A percentile compares a stretch with the other conserved stretches of the same genome.
These are phyloP conservation scores for Lepidurus couesii DNA, from an alignment of 1,140 invertebrate species.

Conservation along the genomic window DNA sequence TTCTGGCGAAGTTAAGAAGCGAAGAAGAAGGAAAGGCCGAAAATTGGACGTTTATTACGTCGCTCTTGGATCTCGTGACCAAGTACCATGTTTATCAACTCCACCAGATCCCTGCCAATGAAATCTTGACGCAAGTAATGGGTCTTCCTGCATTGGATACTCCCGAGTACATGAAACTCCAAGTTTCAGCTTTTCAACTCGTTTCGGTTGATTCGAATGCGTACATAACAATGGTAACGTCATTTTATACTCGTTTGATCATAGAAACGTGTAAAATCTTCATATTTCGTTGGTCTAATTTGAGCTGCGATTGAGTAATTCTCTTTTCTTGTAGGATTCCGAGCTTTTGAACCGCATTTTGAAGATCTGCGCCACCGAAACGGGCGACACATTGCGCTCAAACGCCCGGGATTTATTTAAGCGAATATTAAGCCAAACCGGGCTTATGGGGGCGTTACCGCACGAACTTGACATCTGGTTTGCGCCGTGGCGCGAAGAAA, in stretches of 20 bases:
- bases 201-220: background rate
- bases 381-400: background rate
- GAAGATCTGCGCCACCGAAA: background rate
- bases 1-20: background rate
- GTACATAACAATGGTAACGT: background rate
- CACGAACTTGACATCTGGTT: conserved; percentile 4
- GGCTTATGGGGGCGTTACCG: background rate
- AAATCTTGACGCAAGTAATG: conserved; percentile 1
- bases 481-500: background rate
- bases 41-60: background rate
- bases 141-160: background rate
- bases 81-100: background rate
- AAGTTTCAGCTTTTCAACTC: background rate
- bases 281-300: background rate
- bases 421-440: background rate
- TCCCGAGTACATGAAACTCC: background rate
- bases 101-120: background rate
- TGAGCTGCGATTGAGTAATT: background rate
- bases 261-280: no score
- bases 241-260: no score
- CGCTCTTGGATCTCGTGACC: background rate
- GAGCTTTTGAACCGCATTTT: background rate
- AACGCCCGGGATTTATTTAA: background rate
- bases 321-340: background rate
- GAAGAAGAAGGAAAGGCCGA: background rate